Conservation (phyloP, 2,888 invertebrate species). For the Thalpophila matura region DNA sequence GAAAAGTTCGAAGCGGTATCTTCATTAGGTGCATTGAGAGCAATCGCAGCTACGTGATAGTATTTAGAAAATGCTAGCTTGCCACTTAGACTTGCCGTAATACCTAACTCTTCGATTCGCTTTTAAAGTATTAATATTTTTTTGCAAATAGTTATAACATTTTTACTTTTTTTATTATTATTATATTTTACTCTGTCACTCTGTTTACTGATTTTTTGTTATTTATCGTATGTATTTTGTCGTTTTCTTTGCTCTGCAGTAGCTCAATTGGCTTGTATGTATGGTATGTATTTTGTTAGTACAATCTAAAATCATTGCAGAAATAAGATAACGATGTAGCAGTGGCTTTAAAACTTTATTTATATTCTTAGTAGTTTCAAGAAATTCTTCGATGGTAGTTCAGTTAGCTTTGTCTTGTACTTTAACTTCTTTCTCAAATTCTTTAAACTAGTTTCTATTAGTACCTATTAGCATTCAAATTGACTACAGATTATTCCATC, state of each 20-base stretch:
- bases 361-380: neutral
- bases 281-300: neutral
- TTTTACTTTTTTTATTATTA: too few relatives aligned
- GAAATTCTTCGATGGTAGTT: conserved; percentile 5
- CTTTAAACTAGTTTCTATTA: conserved; percentile 18
- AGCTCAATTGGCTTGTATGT: neutral
- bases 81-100: conserved; percentile 5
- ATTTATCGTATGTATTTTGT: too few relatives aligned
- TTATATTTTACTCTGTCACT: too few relatives aligned
- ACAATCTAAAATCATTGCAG: neutral
- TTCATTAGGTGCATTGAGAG: conserved; percentile 38
- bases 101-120: neutral
- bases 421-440: conserved; percentile 23
- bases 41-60: conserved; percentile 40
- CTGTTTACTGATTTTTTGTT: neutral
- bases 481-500: conserved; percentile 17
- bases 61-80: conserved; percentile 29
- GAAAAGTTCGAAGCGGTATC: conserved; percentile 16
- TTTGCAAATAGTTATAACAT: too few relatives aligned
- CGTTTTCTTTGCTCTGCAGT: neutral
- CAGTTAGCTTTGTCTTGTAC: conserved; percentile 31
- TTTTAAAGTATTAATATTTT: conserved; percentile 3
- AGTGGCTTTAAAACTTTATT: conserved; percentile 7
- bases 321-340: neutral
- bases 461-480: conserved; percentile 14